Base-by-base conservation (phyloP, 2,113 vertebrate genomes). In the Myrmecophaga tridactyla region DNA sequence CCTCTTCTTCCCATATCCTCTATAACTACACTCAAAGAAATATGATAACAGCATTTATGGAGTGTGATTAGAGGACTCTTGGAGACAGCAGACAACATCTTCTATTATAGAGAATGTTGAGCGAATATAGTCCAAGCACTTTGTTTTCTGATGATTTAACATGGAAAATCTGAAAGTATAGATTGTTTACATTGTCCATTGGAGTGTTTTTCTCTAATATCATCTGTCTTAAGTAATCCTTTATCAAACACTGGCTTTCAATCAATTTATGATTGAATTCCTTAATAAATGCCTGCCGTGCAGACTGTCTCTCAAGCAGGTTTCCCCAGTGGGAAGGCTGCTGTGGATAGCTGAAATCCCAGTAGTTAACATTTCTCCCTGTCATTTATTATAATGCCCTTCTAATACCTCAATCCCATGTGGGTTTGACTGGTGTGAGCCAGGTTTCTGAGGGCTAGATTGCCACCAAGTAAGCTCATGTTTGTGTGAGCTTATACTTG, bases 111-210 rank as follows among this genome's bases (percentile, higher is more conserved):
- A 2, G 25, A 9, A 77, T 62, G 21, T 1, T 20, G 14, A 82
- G 27, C n/a, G 81, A 84, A 86, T 39, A 46, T 1, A 62, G 18
- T 86, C 41, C n/a, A 48, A 73, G 14, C 9, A 34, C 84, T 94
- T 92, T 83, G 36, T 48, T 83, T 75, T 94, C 34, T 92, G 63
- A 86, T 87, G 81, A 80, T 75, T 75, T 89, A 83, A 80, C 20
- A 62, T 86, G 43, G 58, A 43, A 93, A 92, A 80, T 83, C 48
- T 51, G 36, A 41, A 67, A 85, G 69, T 82, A 48, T 48, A 69
- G 73, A 86, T 63, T 63, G 75, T 81, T 93, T 92, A 85, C 15
- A 25, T 36, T 81, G 25, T 81, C 72, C 86, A 67, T 95, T 88
- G 83, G 76, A 76, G 70, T 89, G 51, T 75, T 29, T 27, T 39